Evolutionary conservation across 2,888 invertebrate species (phyloP).

Genomic region (Nomada fucata): DNA sequence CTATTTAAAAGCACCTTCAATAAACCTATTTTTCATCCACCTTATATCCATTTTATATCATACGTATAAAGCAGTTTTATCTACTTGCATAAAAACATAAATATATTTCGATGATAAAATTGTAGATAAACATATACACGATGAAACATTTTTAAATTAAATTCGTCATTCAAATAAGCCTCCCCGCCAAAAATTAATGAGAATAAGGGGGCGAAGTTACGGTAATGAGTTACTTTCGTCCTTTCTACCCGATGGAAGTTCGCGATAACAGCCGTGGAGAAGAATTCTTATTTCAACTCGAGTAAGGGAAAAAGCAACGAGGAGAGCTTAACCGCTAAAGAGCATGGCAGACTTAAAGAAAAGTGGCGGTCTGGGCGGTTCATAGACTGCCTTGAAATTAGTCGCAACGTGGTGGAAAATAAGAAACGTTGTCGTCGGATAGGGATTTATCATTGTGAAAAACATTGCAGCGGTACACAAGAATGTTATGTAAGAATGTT

Average conservation of each 20-base stretch:
- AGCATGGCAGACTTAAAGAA: conserved; percentile 34
- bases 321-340: conserved; percentile 22
- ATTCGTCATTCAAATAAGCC: not conserved
- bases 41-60: too few relatives aligned
- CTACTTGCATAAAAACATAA: too few relatives aligned
- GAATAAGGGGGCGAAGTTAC: not conserved
- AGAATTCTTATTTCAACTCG: not conserved
- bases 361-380: conserved; percentile 19
- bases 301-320: conserved; percentile 15
- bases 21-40: too few relatives aligned
- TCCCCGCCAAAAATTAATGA: not conserved
- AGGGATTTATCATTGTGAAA: conserved; percentile 45
- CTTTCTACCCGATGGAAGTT: not conserved
- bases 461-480: conserved; percentile 34
- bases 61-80: too few relatives aligned
- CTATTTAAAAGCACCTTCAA: too few relatives aligned
- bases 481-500: conserved; percentile 50
- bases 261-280: conserved; percentile 4
- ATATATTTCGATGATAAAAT: too few relatives aligned
- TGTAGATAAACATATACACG: too few relatives aligned
- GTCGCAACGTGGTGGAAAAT: conserved; percentile 1
- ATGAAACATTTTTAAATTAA: not conserved
- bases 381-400: conserved; percentile 42
- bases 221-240: not conserved
- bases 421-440: conserved; percentile 25